These are phyloP conservation scores for Poeciliopsis presidionis DNA, from an alignment of 2,797 vertebrate genomes.

Conservation along the genomic window DNA sequence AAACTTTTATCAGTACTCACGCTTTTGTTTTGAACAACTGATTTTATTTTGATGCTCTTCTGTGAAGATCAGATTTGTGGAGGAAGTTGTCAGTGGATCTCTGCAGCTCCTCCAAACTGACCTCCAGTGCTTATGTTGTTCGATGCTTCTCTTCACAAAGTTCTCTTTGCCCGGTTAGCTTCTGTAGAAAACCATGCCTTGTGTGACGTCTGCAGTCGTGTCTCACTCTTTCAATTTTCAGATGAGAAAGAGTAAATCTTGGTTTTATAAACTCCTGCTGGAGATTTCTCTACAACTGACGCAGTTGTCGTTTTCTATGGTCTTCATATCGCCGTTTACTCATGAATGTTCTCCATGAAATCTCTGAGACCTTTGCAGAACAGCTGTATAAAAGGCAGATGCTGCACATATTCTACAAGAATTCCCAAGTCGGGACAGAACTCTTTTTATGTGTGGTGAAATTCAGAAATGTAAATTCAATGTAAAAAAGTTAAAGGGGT, in stretches of 20 bases:
- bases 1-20: background rate
- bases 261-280: background rate
- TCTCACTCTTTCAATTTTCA: background rate
- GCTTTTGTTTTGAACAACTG: background rate
- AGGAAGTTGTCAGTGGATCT: background rate
- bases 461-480: background rate
- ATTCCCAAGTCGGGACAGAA: background rate
- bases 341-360: background rate
- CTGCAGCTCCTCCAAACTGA: background rate
- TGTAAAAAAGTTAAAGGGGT: background rate
- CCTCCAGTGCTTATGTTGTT: background rate
- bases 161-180: background rate
- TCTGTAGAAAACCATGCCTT: background rate
- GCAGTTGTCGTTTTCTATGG: background rate
- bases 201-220: background rate
- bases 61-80: background rate
- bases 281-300: background rate
- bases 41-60: background rate
- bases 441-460: background rate
- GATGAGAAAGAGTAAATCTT: background rate
- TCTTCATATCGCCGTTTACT: background rate
- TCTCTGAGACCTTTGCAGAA: background rate
- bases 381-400: background rate
- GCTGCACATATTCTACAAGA: background rate
- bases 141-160: background rate